Conservation (phyloP, 2,888 invertebrate species). For the Capitulum mitella region DNA sequence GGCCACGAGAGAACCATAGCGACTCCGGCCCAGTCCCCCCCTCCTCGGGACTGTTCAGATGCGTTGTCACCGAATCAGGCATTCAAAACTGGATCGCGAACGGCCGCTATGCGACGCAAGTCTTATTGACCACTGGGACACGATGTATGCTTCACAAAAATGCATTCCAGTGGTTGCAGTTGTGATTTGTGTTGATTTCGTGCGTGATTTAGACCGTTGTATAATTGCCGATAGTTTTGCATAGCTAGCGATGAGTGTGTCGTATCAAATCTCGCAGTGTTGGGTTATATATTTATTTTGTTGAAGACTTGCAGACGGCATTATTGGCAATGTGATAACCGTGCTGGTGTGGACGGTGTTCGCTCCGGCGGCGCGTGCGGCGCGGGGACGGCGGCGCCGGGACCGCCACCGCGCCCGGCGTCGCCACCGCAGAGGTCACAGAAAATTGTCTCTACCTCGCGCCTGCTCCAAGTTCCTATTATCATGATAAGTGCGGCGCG, state of each 20-base stretch:
- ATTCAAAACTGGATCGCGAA: neutral
- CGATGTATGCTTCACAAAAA: neutral
- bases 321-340: slow-evolving; percentile 22
- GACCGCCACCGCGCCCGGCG: neutral
- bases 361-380: neutral
- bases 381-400: neutral
- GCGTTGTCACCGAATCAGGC: no score
- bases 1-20: neutral
- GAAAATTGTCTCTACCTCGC: neutral
- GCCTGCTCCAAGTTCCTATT: slow-evolving; percentile 15
- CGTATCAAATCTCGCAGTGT: slow-evolving; percentile 7
- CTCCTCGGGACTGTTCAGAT: no score
- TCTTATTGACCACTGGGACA: neutral
- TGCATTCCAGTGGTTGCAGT: neutral
- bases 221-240: slow-evolving; percentile 3
- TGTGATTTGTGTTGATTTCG: slow-evolving; percentile 21
- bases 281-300: slow-evolving; percentile 25
- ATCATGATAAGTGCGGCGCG: neutral
- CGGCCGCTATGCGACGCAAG: neutral
- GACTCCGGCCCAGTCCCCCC: no score
- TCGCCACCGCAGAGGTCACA: neutral
- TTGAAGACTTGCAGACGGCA: neutral
- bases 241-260: neutral
- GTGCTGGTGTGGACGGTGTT: neutral
- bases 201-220: neutral